A percentile compares a stretch with the other conserved stretches of the same genome.
Conservation (phyloP, 1,140 invertebrate genomes). For the Trachymyrmex septentrionalis region DNA sequence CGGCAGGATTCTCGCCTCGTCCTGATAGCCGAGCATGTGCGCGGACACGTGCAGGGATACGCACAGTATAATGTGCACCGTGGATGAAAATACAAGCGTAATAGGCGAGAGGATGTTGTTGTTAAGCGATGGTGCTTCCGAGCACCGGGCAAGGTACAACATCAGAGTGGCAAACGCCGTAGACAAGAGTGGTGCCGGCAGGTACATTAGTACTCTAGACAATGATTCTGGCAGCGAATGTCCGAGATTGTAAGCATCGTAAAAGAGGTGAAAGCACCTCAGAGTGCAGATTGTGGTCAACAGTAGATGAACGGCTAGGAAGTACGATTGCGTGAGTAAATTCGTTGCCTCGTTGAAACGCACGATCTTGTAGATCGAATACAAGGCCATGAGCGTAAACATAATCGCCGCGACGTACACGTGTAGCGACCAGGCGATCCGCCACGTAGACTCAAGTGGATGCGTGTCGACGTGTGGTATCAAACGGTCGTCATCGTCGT, state of each 20-base stretch:
- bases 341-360: slow-evolving; percentile 93
- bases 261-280: slow-evolving; percentile 94
- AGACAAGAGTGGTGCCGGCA: slow-evolving; percentile 94
- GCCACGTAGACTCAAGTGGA: slow-evolving; percentile 88
- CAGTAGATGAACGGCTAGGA: slow-evolving; percentile 93
- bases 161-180: slow-evolving; percentile 95
- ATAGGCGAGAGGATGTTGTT: slow-evolving; percentile 90
- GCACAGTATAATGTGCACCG: slow-evolving; percentile 92
- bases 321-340: slow-evolving; percentile 93
- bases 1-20: slow-evolving; percentile 88
- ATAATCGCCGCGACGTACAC: slow-evolving; percentile 94
- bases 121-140: slow-evolving; percentile 85
- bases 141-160: slow-evolving; percentile 92
- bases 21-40: slow-evolving; percentile 85
- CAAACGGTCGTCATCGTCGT: slow-evolving; percentile 63
- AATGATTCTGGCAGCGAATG: slow-evolving; percentile 92
- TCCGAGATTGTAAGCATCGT: slow-evolving; percentile 95
- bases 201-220: slow-evolving; percentile 93
- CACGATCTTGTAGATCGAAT: slow-evolving; percentile 93
- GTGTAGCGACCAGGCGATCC: slow-evolving; percentile 95
- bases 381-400: slow-evolving; percentile 93
- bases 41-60: slow-evolving; percentile 92
- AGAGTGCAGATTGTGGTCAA: slow-evolving; percentile 93
- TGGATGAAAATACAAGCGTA: slow-evolving; percentile 91
- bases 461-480: slow-evolving; percentile 78